Evolutionary conservation across 2,888 invertebrate species (phyloP), one percentile per base, ranked within the genome.

Genomic region (Hetaerina titia): DNA sequence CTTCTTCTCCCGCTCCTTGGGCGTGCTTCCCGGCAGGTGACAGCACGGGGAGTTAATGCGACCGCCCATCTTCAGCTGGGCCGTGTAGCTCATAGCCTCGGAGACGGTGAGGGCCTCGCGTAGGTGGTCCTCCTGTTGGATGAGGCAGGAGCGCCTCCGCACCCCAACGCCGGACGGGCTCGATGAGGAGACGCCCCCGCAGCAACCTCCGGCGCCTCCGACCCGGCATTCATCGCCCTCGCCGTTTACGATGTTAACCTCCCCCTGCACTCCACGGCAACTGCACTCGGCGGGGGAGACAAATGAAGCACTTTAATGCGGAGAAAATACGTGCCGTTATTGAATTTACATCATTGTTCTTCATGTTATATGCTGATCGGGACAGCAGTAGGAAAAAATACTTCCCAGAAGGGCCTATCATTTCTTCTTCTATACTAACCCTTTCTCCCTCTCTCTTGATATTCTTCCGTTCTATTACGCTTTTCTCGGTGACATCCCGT

Each of bases 11-110:
- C 98, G 98, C 96, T 98, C 98, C 45, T 98, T 97, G 25, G 97
- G 97, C n/a, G 97, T 97, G 96, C 98, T 98, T 94, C 64, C 92
- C 5, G 69, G 64, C 15, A 69, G 56, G 5, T 57, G 69, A 13
- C 97, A 96, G 96, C 98, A 98, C 95, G 98, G 97, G 17, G 97
- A 96, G 13, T 96, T 96, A 0, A 97, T 97, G 95, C 97, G 97
- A 96, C 97, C 98, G 89, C 98, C 98, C 94, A 99, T 97, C 96
- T 99, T 99, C 95, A 99, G 97, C 95, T 98, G 98, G 5, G 98
- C 98, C 0, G 98, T 98, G 94, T 98, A 97, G 96, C 98, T 97
- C 98, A 99, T 98, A 96, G 98, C 98, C 97, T 99, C 98, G 96
- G 98, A 97, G 90, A 98, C 98, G 95, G 98, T 98, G 96, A 99